Conservation (phyloP, 2,113 vertebrate species). For the Callopanchax toddi region DNA sequence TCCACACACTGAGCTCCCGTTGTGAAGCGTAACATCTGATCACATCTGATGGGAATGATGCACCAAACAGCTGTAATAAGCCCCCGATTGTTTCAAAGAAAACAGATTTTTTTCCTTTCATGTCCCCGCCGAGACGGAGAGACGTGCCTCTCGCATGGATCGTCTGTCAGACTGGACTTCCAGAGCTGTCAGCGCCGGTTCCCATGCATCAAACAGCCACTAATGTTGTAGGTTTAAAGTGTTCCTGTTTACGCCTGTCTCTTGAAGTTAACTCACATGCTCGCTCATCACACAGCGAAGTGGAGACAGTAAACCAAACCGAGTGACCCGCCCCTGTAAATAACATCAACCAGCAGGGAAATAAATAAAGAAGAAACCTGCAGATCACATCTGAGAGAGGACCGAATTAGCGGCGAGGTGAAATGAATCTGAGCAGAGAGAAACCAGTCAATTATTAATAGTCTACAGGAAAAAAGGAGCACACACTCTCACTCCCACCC, state of each 20-base stretch:
- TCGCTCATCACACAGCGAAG: slow-evolving; percentile 44
- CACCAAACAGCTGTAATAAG: slow-evolving; percentile 28
- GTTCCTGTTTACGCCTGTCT: slow-evolving; percentile 53
- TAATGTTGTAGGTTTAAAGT: slow-evolving; percentile 48
- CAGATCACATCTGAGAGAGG: slow-evolving; percentile 50
- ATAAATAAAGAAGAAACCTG: slow-evolving; percentile 17
- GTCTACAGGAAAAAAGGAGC: slow-evolving; percentile 33
- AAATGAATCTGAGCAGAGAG: slow-evolving; percentile 51
- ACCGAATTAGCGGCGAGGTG: slow-evolving; percentile 60
- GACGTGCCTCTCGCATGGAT: slow-evolving; percentile 28
- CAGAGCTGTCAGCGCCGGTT: slow-evolving; percentile 53
- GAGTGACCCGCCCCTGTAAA: slow-evolving; percentile 54
- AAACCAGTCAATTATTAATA: slow-evolving; percentile 74
- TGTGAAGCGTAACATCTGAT: slow-evolving; percentile 30
- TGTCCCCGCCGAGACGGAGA: slow-evolving; percentile 28
- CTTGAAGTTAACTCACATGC: slow-evolving; percentile 45
- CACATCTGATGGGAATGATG: slow-evolving; percentile 12
- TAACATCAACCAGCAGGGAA: slow-evolving; percentile 58
- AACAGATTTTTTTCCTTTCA: slow-evolving; percentile 25
- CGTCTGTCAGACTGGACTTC: slow-evolving; percentile 42
- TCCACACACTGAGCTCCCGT: neutral
- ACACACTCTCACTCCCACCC: slow-evolving; percentile 19
- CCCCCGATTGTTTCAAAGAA: slow-evolving; percentile 13
- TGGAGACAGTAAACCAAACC: slow-evolving; percentile 39
- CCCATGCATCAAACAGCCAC: slow-evolving; percentile 55